Conservation (phyloP, 1,140 invertebrate genomes). For the Macrosteles quadrilineatus region DNA sequence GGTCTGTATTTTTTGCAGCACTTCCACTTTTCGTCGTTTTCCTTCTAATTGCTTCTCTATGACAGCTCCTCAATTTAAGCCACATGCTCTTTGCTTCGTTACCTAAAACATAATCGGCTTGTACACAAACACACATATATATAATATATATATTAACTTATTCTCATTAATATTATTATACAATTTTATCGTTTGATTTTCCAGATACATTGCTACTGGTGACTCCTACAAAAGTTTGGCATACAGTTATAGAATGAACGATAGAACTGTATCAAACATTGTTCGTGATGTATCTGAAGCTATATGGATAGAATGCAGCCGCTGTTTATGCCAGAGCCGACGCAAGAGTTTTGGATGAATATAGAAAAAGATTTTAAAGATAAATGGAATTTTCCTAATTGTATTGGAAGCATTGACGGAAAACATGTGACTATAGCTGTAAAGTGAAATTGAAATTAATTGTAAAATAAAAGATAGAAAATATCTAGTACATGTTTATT, state of each 20-base stretch:
- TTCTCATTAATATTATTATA: neutral
- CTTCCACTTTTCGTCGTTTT: slow-evolving; percentile 21
- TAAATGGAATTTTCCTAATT: slow-evolving; percentile 53
- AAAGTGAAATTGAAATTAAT: too few relatives aligned
- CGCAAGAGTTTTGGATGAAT: slow-evolving; percentile 42
- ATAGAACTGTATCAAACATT: slow-evolving; percentile 40
- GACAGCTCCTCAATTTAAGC: slow-evolving; percentile 27
- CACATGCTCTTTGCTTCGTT: slow-evolving; percentile 16
- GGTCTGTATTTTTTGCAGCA: slow-evolving; percentile 20
- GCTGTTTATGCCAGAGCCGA: slow-evolving; percentile 38
- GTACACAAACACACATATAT: neutral
- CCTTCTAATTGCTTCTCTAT: slow-evolving; percentile 28
- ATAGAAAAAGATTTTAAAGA: slow-evolving; percentile 37
- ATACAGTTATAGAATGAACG: slow-evolving; percentile 42
- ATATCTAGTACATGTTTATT: too few relatives aligned
- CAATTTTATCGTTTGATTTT: slow-evolving; percentile 21
- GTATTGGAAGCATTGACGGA: too few relatives aligned
- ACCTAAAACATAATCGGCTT: slow-evolving; percentile 25
- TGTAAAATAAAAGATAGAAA: too few relatives aligned
- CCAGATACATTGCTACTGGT: slow-evolving; percentile 37
- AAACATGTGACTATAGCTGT: too few relatives aligned
- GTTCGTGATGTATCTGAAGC: slow-evolving; percentile 37
- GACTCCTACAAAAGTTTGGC: slow-evolving; percentile 33
- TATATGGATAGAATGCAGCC: slow-evolving; percentile 37
- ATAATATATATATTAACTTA: neutral